A percentile compares a stretch with the other conserved stretches of the same genome.
Conservation (phyloP, 1,140 invertebrate genomes). For the Apis dorsata region DNA sequence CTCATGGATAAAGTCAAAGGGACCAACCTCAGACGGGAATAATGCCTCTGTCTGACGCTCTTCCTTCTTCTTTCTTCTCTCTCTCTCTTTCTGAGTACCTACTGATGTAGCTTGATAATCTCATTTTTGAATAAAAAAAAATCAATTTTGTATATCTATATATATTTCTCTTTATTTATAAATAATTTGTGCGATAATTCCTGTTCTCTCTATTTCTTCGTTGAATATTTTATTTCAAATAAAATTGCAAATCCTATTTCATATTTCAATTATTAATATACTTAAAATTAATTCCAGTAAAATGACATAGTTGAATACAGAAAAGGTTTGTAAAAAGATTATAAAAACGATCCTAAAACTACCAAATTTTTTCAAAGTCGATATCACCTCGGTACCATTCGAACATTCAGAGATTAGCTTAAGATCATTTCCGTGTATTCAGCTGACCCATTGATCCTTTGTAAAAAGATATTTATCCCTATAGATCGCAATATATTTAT, state of each 20-base stretch:
- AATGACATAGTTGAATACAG: too few relatives aligned
- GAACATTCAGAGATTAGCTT: neutral
- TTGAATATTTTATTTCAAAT: too few relatives aligned
- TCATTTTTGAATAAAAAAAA: neutral
- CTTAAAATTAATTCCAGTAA: too few relatives aligned
- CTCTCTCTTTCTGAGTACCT: neutral
- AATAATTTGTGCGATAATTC: too few relatives aligned
- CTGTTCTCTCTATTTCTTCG: too few relatives aligned
- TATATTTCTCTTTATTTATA: too few relatives aligned
- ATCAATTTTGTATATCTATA: too few relatives aligned
- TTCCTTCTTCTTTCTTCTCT: neutral
- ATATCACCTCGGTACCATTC: neutral
- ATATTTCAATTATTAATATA: too few relatives aligned
- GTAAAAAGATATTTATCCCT: conserved; percentile 8
- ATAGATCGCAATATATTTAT: neutral
- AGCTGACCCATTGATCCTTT: neutral
- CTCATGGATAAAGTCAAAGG: conserved; percentile 43
- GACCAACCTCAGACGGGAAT: conserved; percentile 48
- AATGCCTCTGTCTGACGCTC: conserved; percentile 49
- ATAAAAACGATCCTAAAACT: neutral
- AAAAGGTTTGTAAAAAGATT: neutral
- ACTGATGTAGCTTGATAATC: neutral
- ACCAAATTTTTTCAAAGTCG: neutral
- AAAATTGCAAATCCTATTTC: too few relatives aligned
- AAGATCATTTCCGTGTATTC: neutral